Base-by-base conservation (phyloP, 2,113 vertebrate species). In the Crotalus horridus region DNA sequence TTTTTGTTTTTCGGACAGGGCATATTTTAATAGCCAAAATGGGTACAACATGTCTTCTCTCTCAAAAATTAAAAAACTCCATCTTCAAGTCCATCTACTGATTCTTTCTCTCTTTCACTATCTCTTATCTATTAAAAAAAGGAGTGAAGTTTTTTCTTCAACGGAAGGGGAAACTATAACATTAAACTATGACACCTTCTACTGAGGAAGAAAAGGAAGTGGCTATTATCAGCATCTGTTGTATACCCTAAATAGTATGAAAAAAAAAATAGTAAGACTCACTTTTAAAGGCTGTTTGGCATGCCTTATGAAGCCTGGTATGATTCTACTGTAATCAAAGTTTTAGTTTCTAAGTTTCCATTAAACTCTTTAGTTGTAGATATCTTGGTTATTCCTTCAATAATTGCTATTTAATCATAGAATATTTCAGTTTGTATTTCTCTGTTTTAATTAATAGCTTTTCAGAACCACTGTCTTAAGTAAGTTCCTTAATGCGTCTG, bases 341-440 rank as follows among this genome's bases (percentile, higher is more conserved):
- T 81, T 43, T 43, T 81, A 21, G 17, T 81, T 81, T 81, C 17
- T 81, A 33, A 81, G 6, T 81, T 81, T 17, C 74, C 33, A 81
- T 43, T 43, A 43, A 81, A 81, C 17, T 81, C 33, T 81, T 81
- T 81, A 43, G 33, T 81, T 81, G 17, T 17, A 39, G 33, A 21
- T 9, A 81, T 39, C 17, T 39, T 81, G 33, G 17, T 81, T 39
- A 43, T 39, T 0, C 26, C 0, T 0, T 0, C 33, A 48, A 1
- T 69, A 1, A 43, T 94, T 93, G 24, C 1, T 61, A 1, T 1
- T 43, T 90, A 92, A 58, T 55, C 64, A 88, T 87, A 33, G 88
- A 43, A 29, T 23, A 6, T 92, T 88, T 93, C 3, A 26, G 21
- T n/a, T 51, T 92, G 58, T 81, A 87, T 20, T 56, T 51, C 90